These are phyloP conservation scores for Elaphurus davidianus DNA, from an alignment of 2,113 vertebrate genomes.

Conservation along the genomic window DNA sequence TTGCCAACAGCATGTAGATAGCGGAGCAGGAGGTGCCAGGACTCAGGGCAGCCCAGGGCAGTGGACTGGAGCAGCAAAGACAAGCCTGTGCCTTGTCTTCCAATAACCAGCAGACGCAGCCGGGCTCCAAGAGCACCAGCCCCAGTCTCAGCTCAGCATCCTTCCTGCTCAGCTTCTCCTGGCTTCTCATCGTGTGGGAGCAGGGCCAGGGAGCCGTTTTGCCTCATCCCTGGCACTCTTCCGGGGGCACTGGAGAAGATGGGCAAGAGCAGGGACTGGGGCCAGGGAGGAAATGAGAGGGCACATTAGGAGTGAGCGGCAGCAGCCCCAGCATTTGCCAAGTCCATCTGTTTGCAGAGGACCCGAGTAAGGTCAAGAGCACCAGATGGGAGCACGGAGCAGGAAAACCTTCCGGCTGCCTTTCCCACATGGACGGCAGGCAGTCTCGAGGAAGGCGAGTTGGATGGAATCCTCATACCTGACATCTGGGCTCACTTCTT, in stretches of 20 bases:
- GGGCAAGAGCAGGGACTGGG: background rate
- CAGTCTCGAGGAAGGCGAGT: background rate
- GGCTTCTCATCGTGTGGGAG: slow-evolving; percentile 8
- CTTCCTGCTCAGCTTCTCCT: slow-evolving; percentile 8
- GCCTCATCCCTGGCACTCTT: background rate
- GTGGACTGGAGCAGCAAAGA: background rate
- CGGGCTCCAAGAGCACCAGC: background rate
- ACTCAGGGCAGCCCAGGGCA: slow-evolving; percentile 7
- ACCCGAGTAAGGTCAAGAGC: background rate
- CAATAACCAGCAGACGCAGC: background rate
- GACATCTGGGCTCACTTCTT: background rate
- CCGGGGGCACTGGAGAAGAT: background rate
- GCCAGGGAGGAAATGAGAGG: background rate
- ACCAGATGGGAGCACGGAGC: background rate
- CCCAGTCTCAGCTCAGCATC: background rate
- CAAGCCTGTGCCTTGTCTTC: background rate
- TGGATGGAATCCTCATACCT: background rate
- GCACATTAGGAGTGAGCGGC: background rate
- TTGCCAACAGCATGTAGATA: slow-evolving; percentile 33
- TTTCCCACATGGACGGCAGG: background rate
- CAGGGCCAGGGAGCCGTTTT: background rate
- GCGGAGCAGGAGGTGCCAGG: slow-evolving; percentile 13
- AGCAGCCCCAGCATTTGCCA: background rate
- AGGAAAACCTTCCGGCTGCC: background rate
- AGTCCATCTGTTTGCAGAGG: background rate